Evolutionary conservation across 2,113 vertebrate genomes (phyloP), one percentile per base, ranked within the genome.

Genomic region (Corythornis madagascariensis): DNA sequence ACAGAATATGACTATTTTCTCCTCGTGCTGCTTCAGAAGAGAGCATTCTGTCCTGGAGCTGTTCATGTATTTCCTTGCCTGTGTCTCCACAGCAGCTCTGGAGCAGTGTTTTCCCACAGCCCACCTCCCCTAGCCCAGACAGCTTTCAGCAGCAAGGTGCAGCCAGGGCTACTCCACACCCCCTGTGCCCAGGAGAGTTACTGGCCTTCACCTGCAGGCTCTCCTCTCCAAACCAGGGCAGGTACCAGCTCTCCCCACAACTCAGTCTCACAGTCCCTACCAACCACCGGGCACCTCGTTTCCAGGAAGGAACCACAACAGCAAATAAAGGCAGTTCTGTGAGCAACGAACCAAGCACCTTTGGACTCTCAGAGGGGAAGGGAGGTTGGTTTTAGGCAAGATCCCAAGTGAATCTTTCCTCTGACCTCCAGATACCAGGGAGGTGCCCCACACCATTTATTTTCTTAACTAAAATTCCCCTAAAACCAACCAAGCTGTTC

Each of bases 1-100:
- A 86, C 73, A 59, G 87, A 90, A 89, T 61, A 79, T 52, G 94
- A 79, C 78, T 88, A 28, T 85, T 95, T 89, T 75, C 79, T 87
- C 59, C 60, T 73, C 80, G 19, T 0, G 57, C 81, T 75, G 90
- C 89, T 66, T 72, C 86, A 91, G 89, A 92, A 63, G 77, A 56
- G 66, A 65, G 66, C 50, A 24, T 55, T 78, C 74, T 70, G 86
- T 64, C 60, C 60, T 5, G 33, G 69, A 77, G 24, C 90, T 77
- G 38, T 10, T 47, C 67, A 24, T 82, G 69, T 61, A 79, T 88
- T 94, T 76, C 81, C 75, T 19, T 10, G 14, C 86, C 66, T 14
- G 45, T 29, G 65, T 79, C 81, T 64, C 35, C 18, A 22, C 11
- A 24, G 70, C 21, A 50, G 84, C 83, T 78, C 52, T 35, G 72